A percentile compares a stretch with the other conserved stretches of the same genome.
These are phyloP conservation scores for Ptiloglossa arizonensis DNA, from an alignment of 1,140 invertebrate species.

Conservation along the genomic window DNA sequence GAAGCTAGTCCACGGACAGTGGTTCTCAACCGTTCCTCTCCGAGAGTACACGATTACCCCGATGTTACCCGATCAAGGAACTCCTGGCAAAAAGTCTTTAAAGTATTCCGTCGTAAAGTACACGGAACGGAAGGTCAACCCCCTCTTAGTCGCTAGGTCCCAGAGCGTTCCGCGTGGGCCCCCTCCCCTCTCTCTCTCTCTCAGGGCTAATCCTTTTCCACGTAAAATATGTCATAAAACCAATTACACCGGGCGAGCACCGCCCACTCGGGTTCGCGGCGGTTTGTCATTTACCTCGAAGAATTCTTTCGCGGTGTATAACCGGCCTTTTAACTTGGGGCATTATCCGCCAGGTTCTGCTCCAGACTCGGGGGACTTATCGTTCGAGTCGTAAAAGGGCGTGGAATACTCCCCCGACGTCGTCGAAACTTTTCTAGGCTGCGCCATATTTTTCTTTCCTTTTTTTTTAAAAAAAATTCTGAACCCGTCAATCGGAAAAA, in stretches of 20 bases:
- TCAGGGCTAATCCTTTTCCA: conserved; percentile 61
- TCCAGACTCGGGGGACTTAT: conserved; percentile 1
- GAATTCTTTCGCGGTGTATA: conserved; percentile 43
- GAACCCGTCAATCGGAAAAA: background rate
- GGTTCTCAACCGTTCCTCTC: too few species aligned
- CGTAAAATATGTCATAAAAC: conserved; percentile 73
- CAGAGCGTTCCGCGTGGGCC: background rate
- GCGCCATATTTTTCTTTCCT: background rate
- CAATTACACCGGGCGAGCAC: conserved; percentile 61
- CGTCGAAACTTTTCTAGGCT: background rate
- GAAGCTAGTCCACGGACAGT: too few species aligned
- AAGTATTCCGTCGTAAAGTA: background rate
- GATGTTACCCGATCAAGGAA: too few species aligned
- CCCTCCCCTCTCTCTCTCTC: background rate
- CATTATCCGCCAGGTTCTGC: conserved; percentile 17
- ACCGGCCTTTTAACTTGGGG: conserved; percentile 43
- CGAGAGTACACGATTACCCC: too few species aligned
- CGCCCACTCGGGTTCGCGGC: conserved; percentile 21
- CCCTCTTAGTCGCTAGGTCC: background rate
- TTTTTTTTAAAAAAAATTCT: background rate
- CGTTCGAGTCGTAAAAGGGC: conserved; percentile 34
- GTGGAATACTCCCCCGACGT: conserved; percentile 11
- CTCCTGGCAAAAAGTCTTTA: too few species aligned
- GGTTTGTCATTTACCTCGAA: conserved; percentile 69
- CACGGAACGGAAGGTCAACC: background rate